These are phyloP conservation scores for Apamea crenata DNA, from an alignment of 2,888 invertebrate genomes.

Conservation along the genomic window DNA sequence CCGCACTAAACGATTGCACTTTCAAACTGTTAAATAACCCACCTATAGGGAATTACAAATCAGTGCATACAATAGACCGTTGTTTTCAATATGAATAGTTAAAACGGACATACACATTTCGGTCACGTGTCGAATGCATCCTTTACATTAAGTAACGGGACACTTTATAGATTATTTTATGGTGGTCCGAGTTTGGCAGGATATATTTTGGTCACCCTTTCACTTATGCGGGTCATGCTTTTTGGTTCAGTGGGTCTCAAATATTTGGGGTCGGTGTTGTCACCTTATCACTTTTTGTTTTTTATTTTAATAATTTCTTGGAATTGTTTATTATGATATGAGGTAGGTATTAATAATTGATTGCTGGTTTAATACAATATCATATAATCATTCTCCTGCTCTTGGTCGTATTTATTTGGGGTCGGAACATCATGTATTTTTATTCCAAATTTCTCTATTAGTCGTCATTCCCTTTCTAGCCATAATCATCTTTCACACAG, in stretches of 20 bases:
- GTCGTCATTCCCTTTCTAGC: background rate
- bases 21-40: conserved; percentile 81
- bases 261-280: conserved; percentile 17
- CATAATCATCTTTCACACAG: background rate
- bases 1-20: conserved; percentile 73
- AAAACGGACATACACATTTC: conserved; percentile 71
- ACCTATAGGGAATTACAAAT: conserved; percentile 78
- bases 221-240: conserved; percentile 69
- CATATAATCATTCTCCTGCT: background rate
- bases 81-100: conserved; percentile 76
- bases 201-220: conserved; percentile 78
- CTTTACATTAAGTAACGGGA: conserved; percentile 83
- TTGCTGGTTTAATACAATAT: background rate
- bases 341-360: background rate
- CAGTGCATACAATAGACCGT: conserved; percentile 74
- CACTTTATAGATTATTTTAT: conserved; percentile 74
- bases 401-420: background rate
- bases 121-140: conserved; percentile 82
- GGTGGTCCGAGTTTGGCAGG: conserved; percentile 69
- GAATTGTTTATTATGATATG: background rate
- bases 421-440: background rate
- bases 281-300: conserved; percentile 15
- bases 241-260: conserved; percentile 70
- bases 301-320: conserved; percentile 1
- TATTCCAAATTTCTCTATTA: background rate